Conservation (phyloP, 2,797 vertebrate species). For the Todus mexicanus region DNA sequence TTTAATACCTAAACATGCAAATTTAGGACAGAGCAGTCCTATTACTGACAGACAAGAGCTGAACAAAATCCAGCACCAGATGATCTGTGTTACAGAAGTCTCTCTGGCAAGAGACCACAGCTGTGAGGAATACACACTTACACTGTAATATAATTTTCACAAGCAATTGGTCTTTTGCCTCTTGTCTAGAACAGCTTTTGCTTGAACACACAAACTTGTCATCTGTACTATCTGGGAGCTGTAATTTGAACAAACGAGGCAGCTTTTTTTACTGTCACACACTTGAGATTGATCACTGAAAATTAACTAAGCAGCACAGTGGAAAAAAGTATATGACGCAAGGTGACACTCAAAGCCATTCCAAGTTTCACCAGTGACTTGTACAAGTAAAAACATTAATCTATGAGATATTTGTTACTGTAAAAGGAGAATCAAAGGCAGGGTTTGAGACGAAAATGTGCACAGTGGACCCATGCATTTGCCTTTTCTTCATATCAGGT, state of each 20-base stretch:
- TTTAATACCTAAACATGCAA: neutral
- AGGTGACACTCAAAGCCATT: neutral
- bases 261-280: neutral
- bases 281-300: neutral
- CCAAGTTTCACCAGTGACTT: neutral
- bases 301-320: neutral
- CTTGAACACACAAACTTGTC: neutral
- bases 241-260: neutral
- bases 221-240: neutral
- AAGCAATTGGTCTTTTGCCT: neutral
- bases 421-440: neutral
- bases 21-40: neutral
- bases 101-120: neutral
- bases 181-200: neutral
- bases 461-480: neutral
- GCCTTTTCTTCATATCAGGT: neutral
- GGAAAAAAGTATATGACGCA: neutral
- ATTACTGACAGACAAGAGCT: neutral
- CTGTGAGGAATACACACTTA: neutral
- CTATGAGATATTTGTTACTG: neutral
- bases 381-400: neutral
- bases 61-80: neutral
- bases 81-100: neutral
- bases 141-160: neutral
- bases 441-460: neutral